Percentiles rank a stretch among this genome's conserved stretches.
Conservation (phyloP, 1,140 invertebrate genomes). For the Heliconius himera region DNA sequence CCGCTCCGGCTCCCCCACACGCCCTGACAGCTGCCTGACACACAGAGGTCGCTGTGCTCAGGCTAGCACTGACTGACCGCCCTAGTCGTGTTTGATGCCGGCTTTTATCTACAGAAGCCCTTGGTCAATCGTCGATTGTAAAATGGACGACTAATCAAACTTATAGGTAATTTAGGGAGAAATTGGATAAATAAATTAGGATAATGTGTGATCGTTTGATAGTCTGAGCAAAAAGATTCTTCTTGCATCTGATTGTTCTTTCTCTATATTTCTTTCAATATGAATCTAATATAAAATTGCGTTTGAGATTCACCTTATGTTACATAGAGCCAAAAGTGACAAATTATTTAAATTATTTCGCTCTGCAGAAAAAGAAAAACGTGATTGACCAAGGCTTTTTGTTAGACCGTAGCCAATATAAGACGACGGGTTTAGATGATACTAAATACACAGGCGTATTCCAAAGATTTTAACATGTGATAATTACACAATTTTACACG, state of each 20-base stretch:
- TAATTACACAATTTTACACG: conserved; percentile 19
- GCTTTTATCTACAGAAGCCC: conserved; percentile 62
- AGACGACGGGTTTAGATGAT: conserved; percentile 20
- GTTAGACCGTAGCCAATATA: conserved; percentile 23
- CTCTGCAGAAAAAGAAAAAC: conserved; percentile 13
- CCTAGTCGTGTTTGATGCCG: conserved; percentile 77
- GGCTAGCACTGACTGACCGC: conserved; percentile 77
- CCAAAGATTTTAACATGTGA: conserved; percentile 28
- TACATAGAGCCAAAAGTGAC: not conserved
- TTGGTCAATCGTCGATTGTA: conserved; percentile 65
- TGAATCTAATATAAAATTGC: not conserved
- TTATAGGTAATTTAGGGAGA: conserved; percentile 39
- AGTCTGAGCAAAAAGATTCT: conserved; percentile 14
- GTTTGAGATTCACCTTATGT: not conserved
- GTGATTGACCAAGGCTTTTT: conserved; percentile 39
- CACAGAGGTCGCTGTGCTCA: conserved; percentile 78
- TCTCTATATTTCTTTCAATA: not conserved
- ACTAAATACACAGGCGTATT: conserved; percentile 28
- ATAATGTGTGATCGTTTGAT: conserved; percentile 28
- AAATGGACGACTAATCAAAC: conserved; percentile 48
- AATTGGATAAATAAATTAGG: conserved; percentile 32
- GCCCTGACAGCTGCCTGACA: conserved; percentile 76
- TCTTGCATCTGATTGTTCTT: not conserved
- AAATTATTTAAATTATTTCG: conserved; percentile 1
- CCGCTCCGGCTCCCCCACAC: conserved; percentile 67